Base-by-base conservation (phyloP, 2,888 invertebrate species). In the Tuta absoluta region DNA sequence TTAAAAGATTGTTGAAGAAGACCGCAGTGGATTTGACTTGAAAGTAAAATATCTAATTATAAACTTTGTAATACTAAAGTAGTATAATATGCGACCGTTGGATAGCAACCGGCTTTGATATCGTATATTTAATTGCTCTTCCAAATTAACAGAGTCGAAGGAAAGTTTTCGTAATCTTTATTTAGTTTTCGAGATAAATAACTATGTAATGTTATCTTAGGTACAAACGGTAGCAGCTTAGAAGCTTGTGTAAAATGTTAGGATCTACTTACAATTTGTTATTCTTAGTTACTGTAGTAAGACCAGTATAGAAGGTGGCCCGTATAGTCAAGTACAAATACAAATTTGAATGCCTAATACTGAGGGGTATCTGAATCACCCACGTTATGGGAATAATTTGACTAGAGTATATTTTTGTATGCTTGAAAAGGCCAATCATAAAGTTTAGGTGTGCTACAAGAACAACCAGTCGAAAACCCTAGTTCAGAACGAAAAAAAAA, bases 101-200 rank as follows among this genome's bases (percentile, higher is more conserved):
- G 74, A 75, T 80, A 78, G 75, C 79, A 74, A 78, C 75, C 75
- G 82, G 51, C 84, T 85, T 87, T 86, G 82, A 72, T 81, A 77
- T 73, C 75, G 75, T 71, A 77, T 81, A 80, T 84, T 77, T 79
- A 77, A 81, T 80, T 76, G 75, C 71, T 79, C 79, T 80, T 71
- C 77, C 75, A 78, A 81, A 80, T 81, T 79, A 74, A 78, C 71
- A 72, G 68, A 71, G 69, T 53, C 51, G 14, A 53, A 71, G 74
- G 74, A 75, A 77, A 79, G 71, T 76, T 79, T 69, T 69, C 51
- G 70, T 67, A 63, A 69, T 72, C 77, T 71, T n/a, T 68, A 66
- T 69, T 75, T 71, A 67, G 65, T 72, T 53, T 53, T 68, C 64
- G 57, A 60, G 67, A 67, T 70, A 66, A 63, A 17, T 57, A 57